Evolutionary conservation across 1,140 invertebrate species (phyloP).

Genomic region (Trachelipus rathkii): DNA sequence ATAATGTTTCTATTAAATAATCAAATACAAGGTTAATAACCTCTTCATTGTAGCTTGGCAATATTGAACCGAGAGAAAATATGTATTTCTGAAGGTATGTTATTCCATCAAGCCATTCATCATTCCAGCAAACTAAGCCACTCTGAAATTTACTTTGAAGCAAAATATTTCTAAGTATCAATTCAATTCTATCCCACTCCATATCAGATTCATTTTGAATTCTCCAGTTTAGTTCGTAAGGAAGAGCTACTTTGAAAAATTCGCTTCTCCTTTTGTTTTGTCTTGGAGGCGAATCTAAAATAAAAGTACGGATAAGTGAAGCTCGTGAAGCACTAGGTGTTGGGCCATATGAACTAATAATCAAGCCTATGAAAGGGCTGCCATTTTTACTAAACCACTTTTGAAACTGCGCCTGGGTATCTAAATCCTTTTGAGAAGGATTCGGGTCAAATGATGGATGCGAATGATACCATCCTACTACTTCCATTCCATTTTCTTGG

Average conservation of each 20-base stretch:
- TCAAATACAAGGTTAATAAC: too few species aligned
- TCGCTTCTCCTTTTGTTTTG: background rate
- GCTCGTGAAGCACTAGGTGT: conserved; percentile 20
- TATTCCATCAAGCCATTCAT: background rate
- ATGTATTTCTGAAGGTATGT: background rate
- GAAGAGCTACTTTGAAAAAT: background rate
- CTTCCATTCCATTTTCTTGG: conserved; percentile 51
- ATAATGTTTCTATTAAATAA: too few species aligned
- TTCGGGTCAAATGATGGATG: conserved; percentile 62
- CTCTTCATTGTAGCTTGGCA: too few species aligned
- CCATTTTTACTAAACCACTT: conserved; percentile 57
- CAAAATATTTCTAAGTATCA: background rate
- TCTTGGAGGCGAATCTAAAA: background rate
- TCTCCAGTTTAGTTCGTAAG: background rate
- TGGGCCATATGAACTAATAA: conserved; percentile 57
- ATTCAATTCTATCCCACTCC: background rate
- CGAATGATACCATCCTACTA: conserved; percentile 65
- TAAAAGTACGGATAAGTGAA: background rate
- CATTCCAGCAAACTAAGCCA: background rate
- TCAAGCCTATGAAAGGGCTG: conserved; percentile 58
- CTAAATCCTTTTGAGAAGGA: conserved; percentile 60
- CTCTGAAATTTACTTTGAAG: background rate
- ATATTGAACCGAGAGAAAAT: background rate
- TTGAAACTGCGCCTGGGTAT: conserved; percentile 59
- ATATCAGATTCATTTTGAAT: background rate